These are phyloP conservation scores for Xestia rhomboidea DNA, from an alignment of 2,888 invertebrate species.

Conservation along the genomic window DNA sequence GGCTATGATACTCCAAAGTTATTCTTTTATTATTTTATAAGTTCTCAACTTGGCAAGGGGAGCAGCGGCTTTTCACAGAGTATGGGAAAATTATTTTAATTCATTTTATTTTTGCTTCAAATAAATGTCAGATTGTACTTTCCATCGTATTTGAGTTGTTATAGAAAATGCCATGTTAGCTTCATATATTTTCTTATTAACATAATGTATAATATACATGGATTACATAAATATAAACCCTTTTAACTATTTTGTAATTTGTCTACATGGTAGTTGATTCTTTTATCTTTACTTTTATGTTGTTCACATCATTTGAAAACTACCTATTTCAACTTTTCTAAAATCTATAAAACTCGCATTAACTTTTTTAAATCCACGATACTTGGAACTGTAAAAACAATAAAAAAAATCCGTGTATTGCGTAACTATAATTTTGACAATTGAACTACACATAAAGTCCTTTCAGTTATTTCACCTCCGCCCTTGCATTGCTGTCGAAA, in stretches of 20 bases:
- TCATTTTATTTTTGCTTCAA: neutral
- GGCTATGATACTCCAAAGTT: constrained; percentile 89
- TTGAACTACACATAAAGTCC: neutral
- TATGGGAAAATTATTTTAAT: neutral
- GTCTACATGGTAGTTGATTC: neutral
- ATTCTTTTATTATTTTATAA: constrained; percentile 57
- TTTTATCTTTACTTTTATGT: neutral
- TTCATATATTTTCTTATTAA: constrained; percentile 20
- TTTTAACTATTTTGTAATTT: neutral
- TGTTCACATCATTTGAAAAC: neutral
- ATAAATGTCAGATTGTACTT: neutral
- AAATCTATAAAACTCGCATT: neutral
- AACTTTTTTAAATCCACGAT: neutral
- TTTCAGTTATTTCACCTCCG: neutral
- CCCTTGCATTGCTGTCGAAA: neutral
- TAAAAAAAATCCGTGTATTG: no score
- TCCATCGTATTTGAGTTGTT: neutral
- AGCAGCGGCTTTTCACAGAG: neutral
- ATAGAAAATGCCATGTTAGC: constrained; percentile 31
- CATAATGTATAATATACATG: constrained; percentile 3
- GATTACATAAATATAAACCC: neutral
- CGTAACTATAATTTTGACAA: no score
- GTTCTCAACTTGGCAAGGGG: constrained; percentile 53
- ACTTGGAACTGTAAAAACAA: neutral
- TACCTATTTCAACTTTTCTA: neutral